phyloP scores from a whole-genome alignment of 2,888 invertebrate species.

The Aporophyla nigra region DNA sequence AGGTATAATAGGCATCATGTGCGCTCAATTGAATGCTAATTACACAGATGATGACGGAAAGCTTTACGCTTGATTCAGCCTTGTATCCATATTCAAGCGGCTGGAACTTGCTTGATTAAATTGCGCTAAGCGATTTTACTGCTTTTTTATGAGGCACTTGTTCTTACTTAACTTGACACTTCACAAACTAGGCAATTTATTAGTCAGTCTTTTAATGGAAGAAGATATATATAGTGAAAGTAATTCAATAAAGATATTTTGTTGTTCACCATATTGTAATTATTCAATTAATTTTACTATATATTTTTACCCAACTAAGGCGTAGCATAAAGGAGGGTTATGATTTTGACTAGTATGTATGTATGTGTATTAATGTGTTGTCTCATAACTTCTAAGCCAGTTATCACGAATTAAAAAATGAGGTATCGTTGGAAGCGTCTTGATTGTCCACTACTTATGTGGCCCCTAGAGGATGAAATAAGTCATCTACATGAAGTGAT shows the following conservation, averaged over 20 bases:
- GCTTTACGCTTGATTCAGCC: constrained; percentile 29
- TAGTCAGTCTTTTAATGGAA: constrained; percentile 3
- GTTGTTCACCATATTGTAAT: background rate
- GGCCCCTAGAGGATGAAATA: too few species aligned
- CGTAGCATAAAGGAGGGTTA: too few species aligned
- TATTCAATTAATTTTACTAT: background rate
- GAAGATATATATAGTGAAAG: background rate
- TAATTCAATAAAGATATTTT: background rate
- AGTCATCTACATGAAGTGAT: too few species aligned
- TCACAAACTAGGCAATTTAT: constrained; percentile 23
- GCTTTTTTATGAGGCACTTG: constrained; percentile 49
- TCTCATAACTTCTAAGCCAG: too few species aligned
- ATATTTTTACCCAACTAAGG: too few species aligned
- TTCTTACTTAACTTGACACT: constrained; percentile 36
- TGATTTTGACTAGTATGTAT: too few species aligned
- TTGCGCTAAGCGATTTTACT: constrained; percentile 46
- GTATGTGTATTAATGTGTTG: too few species aligned
- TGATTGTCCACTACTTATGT: too few species aligned
- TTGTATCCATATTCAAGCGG: constrained; percentile 21
- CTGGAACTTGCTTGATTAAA: constrained; percentile 50
- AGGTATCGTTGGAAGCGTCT: too few species aligned
- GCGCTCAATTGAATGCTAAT: constrained; percentile 30
- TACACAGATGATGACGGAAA: constrained; percentile 27
- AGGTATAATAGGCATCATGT: constrained; percentile 3
- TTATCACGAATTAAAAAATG: too few species aligned